Conservation (phyloP, 2,888 invertebrate species). For the Chrysolina oricalcia region DNA sequence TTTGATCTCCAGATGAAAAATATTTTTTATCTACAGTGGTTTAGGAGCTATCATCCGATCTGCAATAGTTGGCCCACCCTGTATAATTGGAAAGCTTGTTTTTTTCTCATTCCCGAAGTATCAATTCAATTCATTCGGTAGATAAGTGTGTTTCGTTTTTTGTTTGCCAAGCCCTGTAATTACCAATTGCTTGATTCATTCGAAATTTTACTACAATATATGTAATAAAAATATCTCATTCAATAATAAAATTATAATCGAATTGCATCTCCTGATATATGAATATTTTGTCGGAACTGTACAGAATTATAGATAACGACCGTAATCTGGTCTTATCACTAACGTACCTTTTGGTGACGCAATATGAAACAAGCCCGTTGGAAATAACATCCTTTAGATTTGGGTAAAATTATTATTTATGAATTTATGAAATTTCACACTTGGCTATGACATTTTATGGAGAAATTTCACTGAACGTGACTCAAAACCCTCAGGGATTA, state of each 20-base stretch:
- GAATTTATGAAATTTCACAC: slow-evolving; percentile 42
- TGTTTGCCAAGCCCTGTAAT: too few relatives aligned
- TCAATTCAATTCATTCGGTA: too few relatives aligned
- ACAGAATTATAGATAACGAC: slow-evolving; percentile 47
- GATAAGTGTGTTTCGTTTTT: too few relatives aligned
- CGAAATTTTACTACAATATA: too few relatives aligned
- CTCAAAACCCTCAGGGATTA: not conserved
- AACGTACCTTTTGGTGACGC: slow-evolving; percentile 51
- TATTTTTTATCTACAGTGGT: too few relatives aligned
- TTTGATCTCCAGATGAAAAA: too few relatives aligned
- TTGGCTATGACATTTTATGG: not conserved
- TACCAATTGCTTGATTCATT: too few relatives aligned
- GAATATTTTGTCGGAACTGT: slow-evolving; percentile 48
- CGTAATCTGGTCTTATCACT: slow-evolving; percentile 47
- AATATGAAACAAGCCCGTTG: slow-evolving; percentile 46
- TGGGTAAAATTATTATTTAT: slow-evolving; percentile 40
- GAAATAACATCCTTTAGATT: slow-evolving; percentile 42
- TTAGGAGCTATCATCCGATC: too few relatives aligned
- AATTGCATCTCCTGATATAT: slow-evolving; percentile 20
- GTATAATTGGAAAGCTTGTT: too few relatives aligned
- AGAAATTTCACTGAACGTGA: slow-evolving; percentile 5
- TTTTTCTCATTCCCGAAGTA: too few relatives aligned
- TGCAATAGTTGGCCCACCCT: too few relatives aligned
- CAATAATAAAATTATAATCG: slow-evolving; percentile 11
- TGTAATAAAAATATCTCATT: slow-evolving; percentile 20